Evolutionary conservation across 2,888 invertebrate species (phyloP), one percentile per base, ranked within the genome.

Genomic region (Pristionchus mayeri): DNA sequence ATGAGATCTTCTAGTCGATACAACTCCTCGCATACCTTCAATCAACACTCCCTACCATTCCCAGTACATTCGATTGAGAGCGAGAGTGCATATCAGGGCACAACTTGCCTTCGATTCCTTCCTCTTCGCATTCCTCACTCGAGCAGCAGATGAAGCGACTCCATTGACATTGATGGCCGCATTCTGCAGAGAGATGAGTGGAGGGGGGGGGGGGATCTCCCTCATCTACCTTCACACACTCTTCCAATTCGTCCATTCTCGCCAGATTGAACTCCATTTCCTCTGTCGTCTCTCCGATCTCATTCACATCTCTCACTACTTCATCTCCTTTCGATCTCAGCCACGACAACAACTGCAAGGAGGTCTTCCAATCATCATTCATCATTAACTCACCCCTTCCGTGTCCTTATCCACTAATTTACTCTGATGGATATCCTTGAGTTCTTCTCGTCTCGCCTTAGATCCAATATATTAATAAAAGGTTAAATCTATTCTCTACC

Each of bases 341-440:
- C 63, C 63, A 82, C 9, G 44, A 44, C 6, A 82, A 18, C 18
- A 82, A 40, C 82, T 82, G n/a, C 3, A 82, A 48, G 21, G 4
- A 48, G 2, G 40, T 16, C 24, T 13, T 24, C 9, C n/a, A 60
- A 40, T 27, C 37, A 30, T 52, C 27, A 79, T 27, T 16, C 34
- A 30, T 16, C 11, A 3, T 57, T 40, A 48, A 82, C 67, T 67
- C 30, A 82, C 82, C 50, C 82, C 82, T 24, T 98, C 97, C 90
- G 98, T 98, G 93, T 98, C 98, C 93, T 97, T 97, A 94, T 98
- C 98, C 93, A 98, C 98, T 76, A 98, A 95, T 80, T 98, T 95
- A 90, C 98, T 95, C 93, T 98, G 98, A 93, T 98, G 97, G 93
- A 98, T 97, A 93, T 98, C 98, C 93, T 98, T 98, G 87, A 98